Conservation (phyloP, 2,888 invertebrate species). For the Hirtodrosophila trivittata region DNA sequence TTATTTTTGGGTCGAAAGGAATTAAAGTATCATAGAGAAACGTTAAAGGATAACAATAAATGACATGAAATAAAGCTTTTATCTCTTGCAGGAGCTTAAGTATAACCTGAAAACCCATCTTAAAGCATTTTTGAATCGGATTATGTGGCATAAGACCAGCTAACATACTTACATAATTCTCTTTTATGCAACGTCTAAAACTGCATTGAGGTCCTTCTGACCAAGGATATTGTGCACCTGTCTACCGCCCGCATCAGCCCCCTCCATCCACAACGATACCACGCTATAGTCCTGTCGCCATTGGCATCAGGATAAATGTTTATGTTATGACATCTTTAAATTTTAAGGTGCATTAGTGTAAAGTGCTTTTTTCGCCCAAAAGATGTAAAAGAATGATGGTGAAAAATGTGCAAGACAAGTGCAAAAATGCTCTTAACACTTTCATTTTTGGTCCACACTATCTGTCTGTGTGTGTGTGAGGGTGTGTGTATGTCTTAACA, state of each 20-base stretch:
- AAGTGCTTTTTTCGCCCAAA: conserved; percentile 74
- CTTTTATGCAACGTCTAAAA: conserved; percentile 8
- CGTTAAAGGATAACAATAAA: too few relatives aligned
- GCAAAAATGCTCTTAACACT: conserved; percentile 74
- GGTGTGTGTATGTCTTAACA: conserved; percentile 31
- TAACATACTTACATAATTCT: conserved; percentile 1
- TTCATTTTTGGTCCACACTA: conserved; percentile 53
- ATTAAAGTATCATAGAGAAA: too few relatives aligned
- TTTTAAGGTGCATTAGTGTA: conserved; percentile 79
- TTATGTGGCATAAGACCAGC: neutral
- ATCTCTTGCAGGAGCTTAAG: neutral
- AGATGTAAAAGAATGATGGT: conserved; percentile 57
- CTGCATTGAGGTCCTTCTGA: conserved; percentile 4
- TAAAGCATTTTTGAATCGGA: too few relatives aligned
- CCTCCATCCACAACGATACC: too few relatives aligned
- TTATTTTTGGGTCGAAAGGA: too few relatives aligned
- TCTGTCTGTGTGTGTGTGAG: conserved; percentile 4
- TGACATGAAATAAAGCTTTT: too few relatives aligned
- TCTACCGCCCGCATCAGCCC: too few relatives aligned
- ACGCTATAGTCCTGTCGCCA: conserved; percentile 11
- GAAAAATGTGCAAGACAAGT: conserved; percentile 64
- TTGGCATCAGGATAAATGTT: conserved; percentile 69
- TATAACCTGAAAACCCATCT: too few relatives aligned
- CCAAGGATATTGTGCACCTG: conserved; percentile 20
- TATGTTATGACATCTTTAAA: conserved; percentile 80